Base-by-base conservation (phyloP, 1,140 invertebrate genomes). In the Meloidogyne chitwoodi region DNA sequence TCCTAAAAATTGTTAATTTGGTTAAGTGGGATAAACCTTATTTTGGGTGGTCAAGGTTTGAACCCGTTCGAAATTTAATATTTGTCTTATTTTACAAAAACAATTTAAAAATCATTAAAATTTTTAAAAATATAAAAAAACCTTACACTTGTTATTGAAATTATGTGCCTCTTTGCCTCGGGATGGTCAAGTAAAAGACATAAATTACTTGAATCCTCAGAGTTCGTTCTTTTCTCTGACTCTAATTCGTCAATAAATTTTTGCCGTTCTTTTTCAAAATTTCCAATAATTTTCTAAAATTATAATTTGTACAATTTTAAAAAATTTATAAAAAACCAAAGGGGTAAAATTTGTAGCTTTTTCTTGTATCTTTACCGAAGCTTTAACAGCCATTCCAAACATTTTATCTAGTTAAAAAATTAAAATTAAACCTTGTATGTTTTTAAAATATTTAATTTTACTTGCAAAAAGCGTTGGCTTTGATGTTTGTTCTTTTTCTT, bases 1-100 rank as follows among this genome's bases (percentile, higher is more conserved):
- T 99, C 95, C 80, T 84, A 44, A 77, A 67, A 48, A 14, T 6
- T 16, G n/a, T 8, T 62, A 31, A 19, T 62, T n/a, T 12, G 2
- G 26, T 48, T 24, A 71, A 61, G 12, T 71, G 29, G 1, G 8
- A 6, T 27, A 24, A 38, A 27, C 3, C 3, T 69, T 69, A 19
- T 3, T 12, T 19, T 14, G n/a, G 68, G 16, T 11, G 14, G 26
- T 69, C 0, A 2, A 12, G 11, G 24, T 34, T 38, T 11, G 26
- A 44, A 26, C 34, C 24, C 31, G 22, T 16, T 27, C 6, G 10
- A n/a, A n/a, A n/a, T n/a, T n/a, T n/a, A n/a, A n/a, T n/a, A n/a
- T n/a, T n/a, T n/a, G n/a, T n/a, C n/a, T n/a, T n/a, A n/a, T n/a
- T n/a, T n/a, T n/a, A n/a, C n/a, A n/a, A n/a, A n/a, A n/a, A n/a